Base-by-base conservation (phyloP, 2,888 invertebrate genomes). In the Sacculina carcini region DNA sequence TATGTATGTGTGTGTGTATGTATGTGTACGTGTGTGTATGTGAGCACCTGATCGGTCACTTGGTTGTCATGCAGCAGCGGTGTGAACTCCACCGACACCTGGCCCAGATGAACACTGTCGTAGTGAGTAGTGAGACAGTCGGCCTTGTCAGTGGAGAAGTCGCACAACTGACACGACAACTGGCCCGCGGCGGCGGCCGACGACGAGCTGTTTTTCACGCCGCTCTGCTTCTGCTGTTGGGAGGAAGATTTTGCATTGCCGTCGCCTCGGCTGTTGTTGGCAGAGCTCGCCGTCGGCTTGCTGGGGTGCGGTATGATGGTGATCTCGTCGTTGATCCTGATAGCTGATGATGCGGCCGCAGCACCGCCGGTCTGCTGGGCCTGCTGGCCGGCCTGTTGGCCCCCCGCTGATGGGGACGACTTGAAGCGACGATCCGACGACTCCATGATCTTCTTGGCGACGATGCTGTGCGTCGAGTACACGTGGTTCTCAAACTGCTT, bases 401-500 rank as follows among this genome's bases (percentile, higher is more conserved):
- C 23, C 10, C 21, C 31, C 51, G 31, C 38, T 24, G 26, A 31
- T 24, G 23, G 28, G 29, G 31, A 24, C 14, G 28, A 21, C 9
- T 24, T 19, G 19, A 34, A 24, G 28, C 36, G 26, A 3, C 42
- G 31, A 2, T 39, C 42, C 12, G 31, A 31, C 14, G 48, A 34
- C 32, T 48, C 32, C 32, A 34, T 36, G 21, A 48, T 58, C 21
- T 57, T 76, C 62, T 84, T 83, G 36, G 85, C 83, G 19, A 84
- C 84, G 21, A 84, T 82, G 63, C 85, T 85, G 62, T 89, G 89
- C 21, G 85, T 86, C 36, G 85, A 84, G 63, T 87, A 89, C 6
- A 89, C 87, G 65, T 89, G 89, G 64, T 80, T 86, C 64, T 89
- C 87, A 61, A 89, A 89, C 62, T 85, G 80, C 67, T 85, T 85